Evolutionary conservation across 2,797 vertebrate species (phyloP).

Genomic region (Chelonia mydas): DNA sequence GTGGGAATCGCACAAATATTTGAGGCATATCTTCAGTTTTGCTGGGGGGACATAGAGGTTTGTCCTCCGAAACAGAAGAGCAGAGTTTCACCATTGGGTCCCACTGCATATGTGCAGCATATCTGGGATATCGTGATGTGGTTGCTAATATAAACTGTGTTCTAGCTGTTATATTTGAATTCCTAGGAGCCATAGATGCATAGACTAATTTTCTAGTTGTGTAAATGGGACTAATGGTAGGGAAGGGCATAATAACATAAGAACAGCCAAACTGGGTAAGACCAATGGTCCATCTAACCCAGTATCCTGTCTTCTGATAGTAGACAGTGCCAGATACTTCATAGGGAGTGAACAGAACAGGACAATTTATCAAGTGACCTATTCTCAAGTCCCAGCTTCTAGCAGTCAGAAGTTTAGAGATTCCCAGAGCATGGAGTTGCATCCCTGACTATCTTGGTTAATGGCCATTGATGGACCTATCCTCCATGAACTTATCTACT

Average conservation of each 20-base stretch:
- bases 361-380: background rate
- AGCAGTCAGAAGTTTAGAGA: background rate
- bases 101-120: background rate
- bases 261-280: background rate
- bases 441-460: background rate
- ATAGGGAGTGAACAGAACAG: background rate
- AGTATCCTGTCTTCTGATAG: background rate
- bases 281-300: background rate
- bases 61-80: background rate
- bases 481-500: background rate
- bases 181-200: background rate
- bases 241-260: background rate
- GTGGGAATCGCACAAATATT: background rate
- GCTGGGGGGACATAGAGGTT: background rate
- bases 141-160: background rate
- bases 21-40: background rate
- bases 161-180: background rate
- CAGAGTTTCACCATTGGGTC: background rate
- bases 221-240: background rate
- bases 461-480: background rate
- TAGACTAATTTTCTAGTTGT: background rate
- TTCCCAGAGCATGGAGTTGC: background rate
- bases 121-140: background rate
- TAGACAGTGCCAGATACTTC: background rate
- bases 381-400: background rate